A percentile compares a stretch with the other conserved stretches of the same genome.
Evolutionary conservation across 2,113 vertebrate species (phyloP).

Genomic region (Psilopsiagon aurifrons): DNA sequence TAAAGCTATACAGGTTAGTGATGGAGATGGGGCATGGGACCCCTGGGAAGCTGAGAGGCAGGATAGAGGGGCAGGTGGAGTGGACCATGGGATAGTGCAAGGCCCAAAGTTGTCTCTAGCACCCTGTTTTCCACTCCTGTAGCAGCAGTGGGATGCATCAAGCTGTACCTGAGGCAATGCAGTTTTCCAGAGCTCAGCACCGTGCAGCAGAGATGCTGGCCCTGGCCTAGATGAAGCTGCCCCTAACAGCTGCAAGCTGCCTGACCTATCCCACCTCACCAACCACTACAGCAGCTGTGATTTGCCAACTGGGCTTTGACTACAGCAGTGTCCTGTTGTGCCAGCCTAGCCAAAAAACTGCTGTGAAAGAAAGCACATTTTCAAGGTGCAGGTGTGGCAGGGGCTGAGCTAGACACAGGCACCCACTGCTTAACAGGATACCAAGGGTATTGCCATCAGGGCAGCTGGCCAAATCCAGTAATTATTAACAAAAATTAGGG

Average conservation of each 20-base stretch:
- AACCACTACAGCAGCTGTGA: accelerated
- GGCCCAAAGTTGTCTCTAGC: background rate
- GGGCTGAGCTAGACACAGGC: background rate
- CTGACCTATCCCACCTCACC: accelerated
- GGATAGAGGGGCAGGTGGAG: background rate
- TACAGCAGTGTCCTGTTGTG: accelerated
- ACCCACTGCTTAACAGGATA: accelerated
- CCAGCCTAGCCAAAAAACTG: background rate
- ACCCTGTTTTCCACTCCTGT: background rate
- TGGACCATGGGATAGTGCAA: background rate
- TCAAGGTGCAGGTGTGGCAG: accelerated
- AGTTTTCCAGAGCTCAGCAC: background rate
- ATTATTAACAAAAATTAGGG: background rate
- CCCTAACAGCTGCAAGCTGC: background rate
- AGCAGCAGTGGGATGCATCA: background rate
- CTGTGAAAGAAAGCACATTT: accelerated
- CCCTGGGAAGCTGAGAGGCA: background rate
- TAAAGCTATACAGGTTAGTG: background rate
- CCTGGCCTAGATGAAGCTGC: too few relatives aligned
- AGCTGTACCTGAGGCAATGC: background rate
- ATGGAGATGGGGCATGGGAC: accelerated
- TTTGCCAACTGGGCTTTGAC: background rate
- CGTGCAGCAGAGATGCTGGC: accelerated
- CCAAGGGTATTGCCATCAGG: accelerated
- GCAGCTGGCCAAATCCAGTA: background rate